phyloP scores from a whole-genome alignment of 2,797 vertebrate species.

The Holocentrus rufus region DNA sequence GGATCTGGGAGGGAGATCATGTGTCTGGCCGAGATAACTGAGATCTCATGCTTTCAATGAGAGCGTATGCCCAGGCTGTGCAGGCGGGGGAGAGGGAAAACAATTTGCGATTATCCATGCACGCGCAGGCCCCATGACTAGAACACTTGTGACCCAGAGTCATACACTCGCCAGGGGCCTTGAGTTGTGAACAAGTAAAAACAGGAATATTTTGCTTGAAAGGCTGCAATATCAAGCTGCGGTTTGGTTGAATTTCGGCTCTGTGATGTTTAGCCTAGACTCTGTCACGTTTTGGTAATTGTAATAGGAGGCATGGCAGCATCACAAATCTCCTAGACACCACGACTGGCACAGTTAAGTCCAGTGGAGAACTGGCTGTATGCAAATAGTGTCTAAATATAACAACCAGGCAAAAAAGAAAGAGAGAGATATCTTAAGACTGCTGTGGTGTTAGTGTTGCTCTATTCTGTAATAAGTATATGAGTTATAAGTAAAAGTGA shows the following conservation, averaged over 20 bases:
- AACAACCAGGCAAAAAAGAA: no score
- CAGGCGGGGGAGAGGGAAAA: constrained; percentile 34
- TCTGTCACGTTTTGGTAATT: not conserved
- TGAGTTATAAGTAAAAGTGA: no score
- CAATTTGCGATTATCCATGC: constrained; percentile 51
- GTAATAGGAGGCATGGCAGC: no score
- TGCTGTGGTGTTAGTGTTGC: no score
- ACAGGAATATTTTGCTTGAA: not conserved
- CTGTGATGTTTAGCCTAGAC: not conserved
- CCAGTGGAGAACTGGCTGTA: no score
- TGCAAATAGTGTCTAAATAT: no score
- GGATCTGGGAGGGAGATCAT: constrained; percentile 56
- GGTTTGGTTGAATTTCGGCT: not conserved
- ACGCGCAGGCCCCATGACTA: constrained; percentile 62
- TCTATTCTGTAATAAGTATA: no score
- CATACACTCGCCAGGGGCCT: constrained; percentile 13
- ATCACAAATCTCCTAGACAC: no score
- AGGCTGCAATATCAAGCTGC: not conserved
- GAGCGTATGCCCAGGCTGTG: constrained; percentile 13
- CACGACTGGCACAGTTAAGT: no score
- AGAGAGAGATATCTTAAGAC: no score
- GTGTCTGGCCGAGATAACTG: constrained; percentile 64
- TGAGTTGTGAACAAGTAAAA: constrained; percentile 17
- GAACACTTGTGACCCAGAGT: constrained; percentile 62
- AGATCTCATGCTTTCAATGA: constrained; percentile 63